phyloP scores from a whole-genome alignment of 2,113 vertebrate species.

The Sprattus sprattus region DNA sequence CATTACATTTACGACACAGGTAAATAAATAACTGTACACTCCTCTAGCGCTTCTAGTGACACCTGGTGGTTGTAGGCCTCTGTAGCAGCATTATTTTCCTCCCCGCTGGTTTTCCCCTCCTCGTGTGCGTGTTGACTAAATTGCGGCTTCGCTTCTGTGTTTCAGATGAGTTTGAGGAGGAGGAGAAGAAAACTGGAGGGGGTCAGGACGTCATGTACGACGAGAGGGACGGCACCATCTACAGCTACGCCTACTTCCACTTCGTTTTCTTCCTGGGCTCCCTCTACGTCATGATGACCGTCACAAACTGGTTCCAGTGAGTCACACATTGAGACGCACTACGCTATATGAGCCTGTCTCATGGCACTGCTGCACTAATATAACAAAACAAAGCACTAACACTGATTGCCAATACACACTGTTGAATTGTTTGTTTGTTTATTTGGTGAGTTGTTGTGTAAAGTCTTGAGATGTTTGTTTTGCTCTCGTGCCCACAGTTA shows the following conservation, averaged over 20 bases:
- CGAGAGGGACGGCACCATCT: slow-evolving; percentile 82
- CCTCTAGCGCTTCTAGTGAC: neutral
- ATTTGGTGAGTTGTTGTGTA: neutral
- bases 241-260: slow-evolving; percentile 93
- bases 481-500: slow-evolving; percentile 72
- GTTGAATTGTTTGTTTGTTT: neutral
- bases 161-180: slow-evolving; percentile 74
- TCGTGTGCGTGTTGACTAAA: neutral
- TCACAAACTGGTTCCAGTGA: slow-evolving; percentile 99
- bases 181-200: slow-evolving; percentile 64
- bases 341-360: neutral
- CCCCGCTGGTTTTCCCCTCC: too few relatives aligned
- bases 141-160: neutral
- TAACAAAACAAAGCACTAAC: neutral
- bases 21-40: neutral
- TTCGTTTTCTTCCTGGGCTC: slow-evolving; percentile 93
- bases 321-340: slow-evolving; percentile 51
- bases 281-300: slow-evolving; percentile 97
- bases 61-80: neutral
- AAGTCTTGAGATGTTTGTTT: neutral
- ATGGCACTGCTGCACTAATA: neutral
- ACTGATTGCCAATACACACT: neutral
- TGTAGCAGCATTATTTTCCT: neutral
- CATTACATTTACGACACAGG: neutral
- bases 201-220: slow-evolving; percentile 86